Base-by-base conservation (phyloP, 2,113 vertebrate genomes). In the Anoplopoma fimbria region DNA sequence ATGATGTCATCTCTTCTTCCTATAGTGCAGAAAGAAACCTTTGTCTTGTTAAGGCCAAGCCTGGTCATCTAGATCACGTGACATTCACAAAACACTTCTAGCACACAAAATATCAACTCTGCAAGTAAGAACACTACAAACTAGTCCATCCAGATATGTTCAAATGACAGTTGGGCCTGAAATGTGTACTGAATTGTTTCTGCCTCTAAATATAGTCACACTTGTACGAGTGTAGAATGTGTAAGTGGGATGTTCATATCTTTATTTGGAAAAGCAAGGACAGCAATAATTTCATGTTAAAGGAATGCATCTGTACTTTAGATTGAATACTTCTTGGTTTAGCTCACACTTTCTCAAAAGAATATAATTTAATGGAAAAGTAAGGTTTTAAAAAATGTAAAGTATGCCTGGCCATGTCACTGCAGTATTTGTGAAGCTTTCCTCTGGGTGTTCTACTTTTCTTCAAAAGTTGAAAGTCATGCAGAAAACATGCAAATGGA, bases 1-100 rank as follows among this genome's bases (percentile, higher is more conserved):
- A 91, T 95, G 93, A 95, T 92, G 92, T 95, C 94, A 95, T 93
- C 79, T 92, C 93, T 90, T 90, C 78, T 92, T 95, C 94, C 94
- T 92, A 80, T 92, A 91, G 85, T 81, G 90, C 83, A 95, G 91
- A 94, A 95, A 93, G 92, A 91, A 84, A 79, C 84, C 92, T 93
- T 95, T 95, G 94, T 95, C 90, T 88, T 81, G 69, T 71, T 1
- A 82, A 87, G 91, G 88, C 86, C 55, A 51, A 69, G 85, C 85
- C 79, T 51, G 68, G 86, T 91, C 85, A 90, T 83, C 71, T 51
- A 81, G 87, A 69, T 84, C 83, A 87, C 92, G 90, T 93, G 90
- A 94, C 89, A 91, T 89, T 88, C 83, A 87, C 77, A 85, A 77
- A 89, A 89, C 73, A 79, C 74, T 86, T 83, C 81, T 15, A 75